These are phyloP conservation scores for Cylindroiulus punctatus DNA, from an alignment of 2,888 invertebrate genomes.

Conservation along the genomic window DNA sequence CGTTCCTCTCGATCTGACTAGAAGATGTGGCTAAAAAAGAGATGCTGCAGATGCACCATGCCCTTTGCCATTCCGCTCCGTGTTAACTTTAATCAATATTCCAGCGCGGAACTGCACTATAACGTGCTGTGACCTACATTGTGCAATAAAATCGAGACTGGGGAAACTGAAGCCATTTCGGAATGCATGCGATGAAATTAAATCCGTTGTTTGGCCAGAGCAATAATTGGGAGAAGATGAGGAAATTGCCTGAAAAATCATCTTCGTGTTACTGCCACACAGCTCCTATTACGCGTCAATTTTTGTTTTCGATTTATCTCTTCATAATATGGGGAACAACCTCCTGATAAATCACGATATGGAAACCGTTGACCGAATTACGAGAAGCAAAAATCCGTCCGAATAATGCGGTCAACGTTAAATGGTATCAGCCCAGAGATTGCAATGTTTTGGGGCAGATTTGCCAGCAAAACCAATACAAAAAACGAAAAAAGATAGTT, in stretches of 20 bases:
- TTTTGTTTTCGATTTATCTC: background rate
- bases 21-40: slow-evolving; percentile 8
- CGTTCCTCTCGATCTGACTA: background rate
- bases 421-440: no score
- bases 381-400: background rate
- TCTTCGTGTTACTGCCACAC: background rate
- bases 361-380: background rate
- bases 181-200: slow-evolving; percentile 25
- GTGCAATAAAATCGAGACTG: slow-evolving; percentile 35
- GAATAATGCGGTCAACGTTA: no score
- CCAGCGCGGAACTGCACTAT: background rate
- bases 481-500: no score
- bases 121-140: slow-evolving; percentile 25
- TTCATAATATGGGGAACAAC: background rate
- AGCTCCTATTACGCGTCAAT: background rate
- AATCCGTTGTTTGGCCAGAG: background rate
- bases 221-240: slow-evolving; percentile 13
- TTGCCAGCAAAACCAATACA: no score
- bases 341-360: background rate
- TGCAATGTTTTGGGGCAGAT: no score
- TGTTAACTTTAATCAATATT: slow-evolving; percentile 38
- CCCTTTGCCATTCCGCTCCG: background rate
- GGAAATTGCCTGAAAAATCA: background rate
- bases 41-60: background rate
- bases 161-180: slow-evolving; percentile 31